phyloP scores from a whole-genome alignment of 1,140 invertebrate species.

The Lucilia cuprina region DNA sequence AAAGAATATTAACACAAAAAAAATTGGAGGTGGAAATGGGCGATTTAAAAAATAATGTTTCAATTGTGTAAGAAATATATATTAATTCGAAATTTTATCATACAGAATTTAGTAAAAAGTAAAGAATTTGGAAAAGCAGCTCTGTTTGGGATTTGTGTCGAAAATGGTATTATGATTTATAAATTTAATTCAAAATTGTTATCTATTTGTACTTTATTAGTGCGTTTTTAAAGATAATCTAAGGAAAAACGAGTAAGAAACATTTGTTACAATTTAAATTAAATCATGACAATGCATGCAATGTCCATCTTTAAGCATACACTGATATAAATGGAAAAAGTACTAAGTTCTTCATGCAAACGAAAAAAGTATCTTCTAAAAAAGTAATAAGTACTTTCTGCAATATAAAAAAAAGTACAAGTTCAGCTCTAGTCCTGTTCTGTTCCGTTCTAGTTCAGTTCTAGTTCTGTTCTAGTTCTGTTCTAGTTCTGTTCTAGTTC shows the following conservation, averaged over 20 bases:
- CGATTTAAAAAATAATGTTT: not conserved
- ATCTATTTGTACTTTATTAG: not conserved
- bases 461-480: no score
- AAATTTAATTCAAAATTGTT: not conserved
- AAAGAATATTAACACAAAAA: no score
- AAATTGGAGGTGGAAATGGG: no score
- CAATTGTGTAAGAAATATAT: not conserved
- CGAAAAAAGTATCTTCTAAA: no score
- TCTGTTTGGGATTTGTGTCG: not conserved
- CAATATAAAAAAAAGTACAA: no score
- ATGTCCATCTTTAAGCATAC: not conserved
- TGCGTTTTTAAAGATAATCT: not conserved
- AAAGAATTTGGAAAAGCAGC: not conserved
- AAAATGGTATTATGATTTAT: not conserved
- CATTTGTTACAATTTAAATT: slow-evolving; percentile 24
- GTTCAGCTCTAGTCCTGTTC: no score
- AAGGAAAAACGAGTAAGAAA: not conserved
- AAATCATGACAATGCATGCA: not conserved
- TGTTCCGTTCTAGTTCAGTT: no score
- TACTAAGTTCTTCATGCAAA: no score
- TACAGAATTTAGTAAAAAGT: no score
- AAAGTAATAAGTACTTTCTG: no score
- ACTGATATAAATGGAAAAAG: not conserved
- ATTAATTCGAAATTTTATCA: not conserved
- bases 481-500: no score